Base-by-base conservation (phyloP, 2,797 vertebrate species). In the Calcarius lapponicus region DNA sequence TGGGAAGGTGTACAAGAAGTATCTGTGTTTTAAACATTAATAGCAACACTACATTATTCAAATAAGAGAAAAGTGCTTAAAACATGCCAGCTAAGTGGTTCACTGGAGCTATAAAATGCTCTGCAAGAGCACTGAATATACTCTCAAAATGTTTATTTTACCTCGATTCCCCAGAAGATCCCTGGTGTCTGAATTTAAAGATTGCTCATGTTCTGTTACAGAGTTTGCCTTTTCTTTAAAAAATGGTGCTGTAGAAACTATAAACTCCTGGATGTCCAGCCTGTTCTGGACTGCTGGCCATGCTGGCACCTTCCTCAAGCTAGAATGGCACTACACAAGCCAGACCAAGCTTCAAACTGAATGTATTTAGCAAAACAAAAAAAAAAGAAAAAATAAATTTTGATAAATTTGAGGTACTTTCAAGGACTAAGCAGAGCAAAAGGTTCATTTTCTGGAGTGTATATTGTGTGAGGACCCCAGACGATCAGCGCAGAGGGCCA, bases 311-410 rank as follows among this genome's bases (percentile, higher is more conserved):
- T 42, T 48, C 3, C 26, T 62, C 1, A 2, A 51, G 14, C 12
- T 0, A n/a, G 13, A 8, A 29, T 43, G 26, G 21, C 1, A 1
- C 8, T 48, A 17, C 11, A 21, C 13, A 38, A 54, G 18, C 3
- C 11, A 56, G 25, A 7, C 22, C n/a, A 80, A 51, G 18, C 10
- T 66, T 66, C 26, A 28, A 87, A 61, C 2, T 0, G 17, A 56
- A 7, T 0, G 0, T 18, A 45, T 45, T 29, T 45, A 64, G 16
- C 0, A 82, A 61, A 51, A 28, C 2, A 4, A 4, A 9, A 32
- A 9, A 32, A 36, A 20, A 21, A 12, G 25, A 22, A 19, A 54
- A 32, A 13, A 54, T 17, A 20, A 20, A 20, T 20, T 22, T 6
- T 12, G 21, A 7, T 29, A 47, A 18, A 54, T n/a, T n/a, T 47